Evolutionary conservation across 30 jellyfish, hydroid and myxozoan species (phyloP), one percentile per base, ranked within the genome.

Genomic region (Pelagia noctiluca): DNA sequence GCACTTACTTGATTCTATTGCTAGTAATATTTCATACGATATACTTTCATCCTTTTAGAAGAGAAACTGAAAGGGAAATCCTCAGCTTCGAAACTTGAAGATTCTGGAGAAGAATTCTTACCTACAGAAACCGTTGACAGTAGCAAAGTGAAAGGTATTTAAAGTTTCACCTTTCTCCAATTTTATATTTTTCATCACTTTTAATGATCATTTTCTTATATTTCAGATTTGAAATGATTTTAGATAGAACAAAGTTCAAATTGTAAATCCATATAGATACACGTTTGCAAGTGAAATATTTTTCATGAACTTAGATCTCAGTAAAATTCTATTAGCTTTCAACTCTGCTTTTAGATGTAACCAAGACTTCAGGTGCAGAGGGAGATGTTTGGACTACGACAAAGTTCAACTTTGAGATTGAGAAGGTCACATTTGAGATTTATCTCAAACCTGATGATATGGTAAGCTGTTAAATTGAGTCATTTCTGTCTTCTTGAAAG

Each of bases 401-500:
- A 11, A 53, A 70, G 33, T 87, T 92, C 38, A 66, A 75, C 18
- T 86, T 92, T 57, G 98, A 86, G 35, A 69, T 92, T 50, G 98
- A 82, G 30, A 82, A 86, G 49, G 85, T 92, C 28, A 74, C 67
- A 16, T 64, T 86, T 1, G 95, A 86, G 47, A 34, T 92, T 32
- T 92, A 79, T 60, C 38, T 60, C 46, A 86, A 62, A 31, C 97
- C 98, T 5, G 72, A 95, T 0, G 98, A 92, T 49, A 81, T 87
- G 98, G 94, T 94, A n/a, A n/a, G n/a, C n/a, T n/a, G n/a, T n/a
- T n/a, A n/a, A n/a, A n/a, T n/a, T n/a, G n/a, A n/a, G n/a, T n/a
- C n/a, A n/a, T n/a, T n/a, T n/a, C n/a, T n/a, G n/a, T n/a, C n/a
- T n/a, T n/a, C n/a, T n/a, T n/a, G n/a, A n/a, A n/a, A n/a, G n/a